Base-by-base conservation (phyloP, 53 echinoderm and acorn worm genomes). In the Arbacia lixula region DNA sequence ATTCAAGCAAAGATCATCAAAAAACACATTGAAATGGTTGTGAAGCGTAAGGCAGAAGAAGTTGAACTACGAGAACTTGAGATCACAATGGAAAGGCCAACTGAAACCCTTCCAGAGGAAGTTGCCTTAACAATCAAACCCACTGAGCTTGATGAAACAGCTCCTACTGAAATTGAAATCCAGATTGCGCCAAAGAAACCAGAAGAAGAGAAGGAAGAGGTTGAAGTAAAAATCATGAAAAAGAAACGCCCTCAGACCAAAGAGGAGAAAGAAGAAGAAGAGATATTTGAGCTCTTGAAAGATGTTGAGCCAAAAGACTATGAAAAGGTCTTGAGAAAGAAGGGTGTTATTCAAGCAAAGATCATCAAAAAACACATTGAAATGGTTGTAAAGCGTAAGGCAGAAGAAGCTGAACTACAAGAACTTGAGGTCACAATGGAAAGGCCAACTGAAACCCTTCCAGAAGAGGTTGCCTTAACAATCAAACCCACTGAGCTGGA, bases 261-360 rank as follows among this genome's bases (percentile, higher is more conserved):
- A 31, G 65, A 65, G 35, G 65, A 65, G 6, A 28, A 77, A 31
- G 83, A 68, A 3, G 91, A 87, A 27, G 82, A 85, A 57, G 80
- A 92, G 60, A 72, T 92, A 36, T 84, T 77, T 72, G 92, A 92
- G 30, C 66, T 92, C 51, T 62, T 92, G 6, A 92, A 92, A 55
- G 92, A 92, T 38, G 88, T 66, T 27, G 32, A 88, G 37, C 83
- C 87, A 5, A 62, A 58, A 31, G 31, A 85, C 35, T 92, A 88
- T 36, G 92, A 86, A 39, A 88, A 66, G 53, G 80, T 92, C 42
- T 76, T 92, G 9, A 85, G 82, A 36, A 85, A 58, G 31, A 84
- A 92, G 37, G 86, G 86, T 19, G 51, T 92, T n/a, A 41, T 61
- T 53, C 85, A 88, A 53, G 54, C 63, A 66, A 84, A 85, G 66